Conservation (phyloP, 2,797 vertebrate genomes). For the Danio kyathit region DNA sequence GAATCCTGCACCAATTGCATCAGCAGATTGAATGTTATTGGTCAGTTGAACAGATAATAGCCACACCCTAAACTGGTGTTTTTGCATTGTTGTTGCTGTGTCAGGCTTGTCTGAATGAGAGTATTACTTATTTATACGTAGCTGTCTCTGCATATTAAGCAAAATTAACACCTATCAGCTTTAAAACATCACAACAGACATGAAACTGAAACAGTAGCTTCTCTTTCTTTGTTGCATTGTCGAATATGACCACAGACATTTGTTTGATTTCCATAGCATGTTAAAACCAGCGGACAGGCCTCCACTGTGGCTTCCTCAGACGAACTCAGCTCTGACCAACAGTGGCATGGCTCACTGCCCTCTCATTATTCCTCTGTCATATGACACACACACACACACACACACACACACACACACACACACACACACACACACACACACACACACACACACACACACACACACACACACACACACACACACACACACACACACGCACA, state of each 20-base stretch:
- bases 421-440: constrained; percentile 22
- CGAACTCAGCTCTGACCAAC: constrained; percentile 12
- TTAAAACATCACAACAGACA: neutral
- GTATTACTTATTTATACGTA: neutral
- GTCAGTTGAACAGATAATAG: neutral
- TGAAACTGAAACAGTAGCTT: constrained; percentile 17
- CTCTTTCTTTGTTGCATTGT: constrained; percentile 3
- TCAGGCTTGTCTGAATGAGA: neutral
- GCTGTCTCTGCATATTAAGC: neutral
- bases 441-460: constrained; percentile 36
- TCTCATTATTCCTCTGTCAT: constrained; percentile 47
- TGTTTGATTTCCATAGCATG: constrained; percentile 33
- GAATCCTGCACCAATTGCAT: neutral
- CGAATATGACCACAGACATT: constrained; percentile 20
- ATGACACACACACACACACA: constrained; percentile 33
- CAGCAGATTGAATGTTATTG: neutral
- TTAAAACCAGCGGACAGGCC: constrained; percentile 37
- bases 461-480: constrained; percentile 13
- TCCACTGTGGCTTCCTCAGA: constrained; percentile 34
- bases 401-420: constrained; percentile 34
- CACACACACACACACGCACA: constrained; percentile 26
- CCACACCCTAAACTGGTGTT: neutral
- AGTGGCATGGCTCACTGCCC: constrained; percentile 12
- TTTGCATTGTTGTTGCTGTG: neutral
- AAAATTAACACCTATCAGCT: neutral